Conservation (phyloP, 1,140 invertebrate genomes). For the Trigoniulus corallinus region DNA sequence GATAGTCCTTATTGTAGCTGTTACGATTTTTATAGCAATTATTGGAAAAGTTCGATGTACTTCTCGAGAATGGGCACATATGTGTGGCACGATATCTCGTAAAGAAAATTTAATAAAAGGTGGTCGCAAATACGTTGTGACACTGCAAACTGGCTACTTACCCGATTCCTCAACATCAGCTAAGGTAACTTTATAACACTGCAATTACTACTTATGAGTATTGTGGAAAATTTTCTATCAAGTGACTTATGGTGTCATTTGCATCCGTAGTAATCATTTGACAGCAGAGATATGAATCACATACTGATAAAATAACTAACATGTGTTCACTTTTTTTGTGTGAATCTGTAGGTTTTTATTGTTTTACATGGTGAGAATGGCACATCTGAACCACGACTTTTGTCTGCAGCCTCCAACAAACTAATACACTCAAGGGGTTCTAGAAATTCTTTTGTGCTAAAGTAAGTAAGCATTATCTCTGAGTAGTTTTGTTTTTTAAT, state of each 20-base stretch:
- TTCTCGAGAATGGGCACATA: no score
- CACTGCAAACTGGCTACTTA: no score
- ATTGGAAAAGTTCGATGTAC: no score
- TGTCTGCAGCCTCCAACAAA: background rate
- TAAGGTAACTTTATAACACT: background rate
- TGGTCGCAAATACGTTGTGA: no score
- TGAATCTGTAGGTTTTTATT: conserved; percentile 21
- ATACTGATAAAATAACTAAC: background rate
- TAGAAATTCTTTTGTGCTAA: background rate
- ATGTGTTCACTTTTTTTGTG: background rate
- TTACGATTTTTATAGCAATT: no score
- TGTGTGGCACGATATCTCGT: no score
- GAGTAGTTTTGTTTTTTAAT: no score
- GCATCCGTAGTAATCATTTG: background rate
- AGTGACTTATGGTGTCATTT: background rate
- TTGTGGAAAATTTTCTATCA: background rate
- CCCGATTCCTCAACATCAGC: no score
- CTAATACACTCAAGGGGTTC: background rate
- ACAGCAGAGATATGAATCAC: background rate
- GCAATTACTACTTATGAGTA: background rate
- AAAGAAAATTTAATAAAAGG: no score
- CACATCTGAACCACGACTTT: conserved; percentile 23
- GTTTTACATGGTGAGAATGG: conserved; percentile 27
- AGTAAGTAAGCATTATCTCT: no score
- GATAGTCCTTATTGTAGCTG: no score